Base-by-base conservation (phyloP, 2,113 vertebrate genomes). In the Toxotes jaculatrix region DNA sequence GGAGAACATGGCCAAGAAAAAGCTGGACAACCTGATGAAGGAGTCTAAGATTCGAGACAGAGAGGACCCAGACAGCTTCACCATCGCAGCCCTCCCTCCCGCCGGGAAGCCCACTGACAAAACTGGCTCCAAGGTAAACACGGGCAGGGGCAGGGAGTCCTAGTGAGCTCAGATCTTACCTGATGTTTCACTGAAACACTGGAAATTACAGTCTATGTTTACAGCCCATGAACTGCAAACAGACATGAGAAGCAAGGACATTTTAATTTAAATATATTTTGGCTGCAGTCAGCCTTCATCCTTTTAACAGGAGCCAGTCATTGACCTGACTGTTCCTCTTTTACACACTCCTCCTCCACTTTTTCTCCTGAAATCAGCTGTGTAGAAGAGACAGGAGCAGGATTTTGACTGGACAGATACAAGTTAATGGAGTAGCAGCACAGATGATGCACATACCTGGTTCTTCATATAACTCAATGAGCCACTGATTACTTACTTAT, bases 1-100 rank as follows among this genome's bases (percentile, higher is more conserved):
- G 82, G 98, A 99, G 91, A 97, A 95, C 68, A 95, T 98, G 34
- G 97, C 98, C 12, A 99, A 99, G 94, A 97, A 96, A 90, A 99
- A 97, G 45, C 92, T 99, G 59, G 98, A 99, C 87, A 97, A 95
- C 4, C 92, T 99, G 68, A 96, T 98, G 95, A 99, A 99, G 85
- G 98, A 99, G 93, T 97, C 98, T 0, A 98, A 97, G 95, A 98
- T 97, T 85, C 94, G 98, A 12, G 97, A 98, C 93, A 91, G 97
- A 38, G 98, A 99, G 83, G 98, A 99, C 81, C 96, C 97, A 0
- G 96, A 96, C 51, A 97, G 95, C 90, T 97, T 99, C 87, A 91
- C 96, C 2, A 95, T 98, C 38, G 85, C 96, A 7, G 93, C 94
- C 0, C 92, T 98, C 3, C 92, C 96, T 0, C 90, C 96, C 0